Conservation (phyloP, 2,113 vertebrate species). For the human region GRCh38 chr20:45414001-45414500, state of each 20-base stretch:
- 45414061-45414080: too few species aligned
- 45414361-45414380: neutral
- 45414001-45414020: neutral
- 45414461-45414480: neutral
- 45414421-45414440: neutral
- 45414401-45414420: conserved; percentile 1
- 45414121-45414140: neutral
- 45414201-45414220: neutral
- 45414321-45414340: neutral
- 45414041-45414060: neutral
- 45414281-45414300: neutral
- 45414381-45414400: neutral
- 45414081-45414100: too few species aligned
- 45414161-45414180: neutral
- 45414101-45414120: neutral
- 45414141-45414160: neutral
- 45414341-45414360: neutral
- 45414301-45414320: neutral
- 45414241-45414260: neutral
- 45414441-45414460: neutral
- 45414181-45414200: neutral
- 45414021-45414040: neutral
- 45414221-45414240: neutral
- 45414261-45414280: neutral
- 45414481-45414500: conserved; percentile 4